Conservation (phyloP, 2,113 vertebrate species). For the Dissostichus mawsoni region DNA sequence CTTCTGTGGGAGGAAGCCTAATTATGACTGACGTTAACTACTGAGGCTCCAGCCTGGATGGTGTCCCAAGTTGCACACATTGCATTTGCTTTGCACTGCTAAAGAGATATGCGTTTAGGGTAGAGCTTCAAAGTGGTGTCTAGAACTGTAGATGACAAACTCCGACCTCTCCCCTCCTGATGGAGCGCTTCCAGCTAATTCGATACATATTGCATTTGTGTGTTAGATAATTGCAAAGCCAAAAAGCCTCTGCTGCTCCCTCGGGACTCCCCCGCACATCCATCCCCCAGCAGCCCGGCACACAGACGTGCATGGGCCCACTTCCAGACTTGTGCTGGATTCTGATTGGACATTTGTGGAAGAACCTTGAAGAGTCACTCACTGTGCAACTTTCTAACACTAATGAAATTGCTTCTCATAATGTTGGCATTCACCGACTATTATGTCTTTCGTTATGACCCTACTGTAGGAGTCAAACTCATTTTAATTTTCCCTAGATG, state of each 20-base stretch:
- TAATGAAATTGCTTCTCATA: conserved; percentile 76
- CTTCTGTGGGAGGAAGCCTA: conserved; percentile 37
- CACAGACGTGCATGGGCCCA: conserved; percentile 34
- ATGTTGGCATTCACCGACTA: conserved; percentile 66
- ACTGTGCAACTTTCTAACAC: conserved; percentile 65
- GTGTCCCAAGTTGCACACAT: conserved; percentile 52
- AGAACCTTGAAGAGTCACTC: conserved; percentile 75
- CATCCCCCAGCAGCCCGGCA: conserved; percentile 7
- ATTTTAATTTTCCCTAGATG: conserved; percentile 66
- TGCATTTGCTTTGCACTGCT: conserved; percentile 48
- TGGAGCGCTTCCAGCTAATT: conserved; percentile 62
- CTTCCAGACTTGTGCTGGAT: conserved; percentile 46
- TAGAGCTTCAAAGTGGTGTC: conserved; percentile 38
- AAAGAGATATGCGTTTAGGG: conserved; percentile 29
- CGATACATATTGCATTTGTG: conserved; percentile 64
- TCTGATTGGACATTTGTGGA: conserved; percentile 63
- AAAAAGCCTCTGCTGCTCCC: conserved; percentile 41
- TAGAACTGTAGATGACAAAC: conserved; percentile 51
- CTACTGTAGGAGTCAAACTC: conserved; percentile 54
- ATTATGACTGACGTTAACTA: conserved; percentile 60
- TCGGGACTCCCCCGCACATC: conserved; percentile 8
- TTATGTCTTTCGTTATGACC: conserved; percentile 72
- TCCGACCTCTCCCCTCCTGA: conserved; percentile 49
- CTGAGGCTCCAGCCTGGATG: conserved; percentile 8
- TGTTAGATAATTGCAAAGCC: conserved; percentile 52